Base-by-base conservation (phyloP, 1,140 invertebrate genomes). In the Macrostomum lignano region DNA sequence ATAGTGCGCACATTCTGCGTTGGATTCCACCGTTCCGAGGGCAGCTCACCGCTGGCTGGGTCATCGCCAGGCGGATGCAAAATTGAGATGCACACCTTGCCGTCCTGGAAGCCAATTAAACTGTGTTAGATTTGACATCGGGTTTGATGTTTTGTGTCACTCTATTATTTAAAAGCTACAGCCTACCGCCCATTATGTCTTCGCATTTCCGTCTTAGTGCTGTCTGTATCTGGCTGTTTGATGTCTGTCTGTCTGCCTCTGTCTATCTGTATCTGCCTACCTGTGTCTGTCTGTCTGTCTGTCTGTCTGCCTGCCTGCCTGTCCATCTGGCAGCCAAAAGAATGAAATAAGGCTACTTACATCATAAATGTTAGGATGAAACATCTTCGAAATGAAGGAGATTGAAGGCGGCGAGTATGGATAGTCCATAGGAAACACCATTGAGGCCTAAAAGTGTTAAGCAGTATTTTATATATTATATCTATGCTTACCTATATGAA, bases 351-450 rank as follows among this genome's bases (percentile, higher is more conserved):
- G n/a, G n/a, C n/a, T n/a, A n/a, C n/a, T n/a, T n/a, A 84, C 66
- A n/a, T n/a, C n/a, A n/a, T n/a, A n/a, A n/a, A n/a, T n/a, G n/a
- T 98, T 98, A 44, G 88, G 88, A 67, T 98, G 88, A 82, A 84
- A 96, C 44, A 98, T 81, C 72, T 91, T 94, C 40, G 79, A 88
- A 49, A 91, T 66, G 65, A 98, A 96, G 46, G 79, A 42, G 7
- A 98, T 78, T 44, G 74, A 74, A 39, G 88, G 88, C 39, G 88
- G 88, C 45, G 79, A 86, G 62, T 94, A 98, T 30, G 88, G 88
- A 61, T 93, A 94, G 61, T 93, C 82, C 41, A 68, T 62, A 35
- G 86, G 84, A 57, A 93, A 94, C 63, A 86, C 86, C 73, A 94
- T 81, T 52, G 78, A 71, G 53, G 84, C 84, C 78, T 86, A 5